Percentiles rank a stretch among this genome's conserved stretches.
These are phyloP conservation scores for Scaptodrosophila latifasciaeformis DNA, from an alignment of 2,888 invertebrate genomes.

Conservation along the genomic window DNA sequence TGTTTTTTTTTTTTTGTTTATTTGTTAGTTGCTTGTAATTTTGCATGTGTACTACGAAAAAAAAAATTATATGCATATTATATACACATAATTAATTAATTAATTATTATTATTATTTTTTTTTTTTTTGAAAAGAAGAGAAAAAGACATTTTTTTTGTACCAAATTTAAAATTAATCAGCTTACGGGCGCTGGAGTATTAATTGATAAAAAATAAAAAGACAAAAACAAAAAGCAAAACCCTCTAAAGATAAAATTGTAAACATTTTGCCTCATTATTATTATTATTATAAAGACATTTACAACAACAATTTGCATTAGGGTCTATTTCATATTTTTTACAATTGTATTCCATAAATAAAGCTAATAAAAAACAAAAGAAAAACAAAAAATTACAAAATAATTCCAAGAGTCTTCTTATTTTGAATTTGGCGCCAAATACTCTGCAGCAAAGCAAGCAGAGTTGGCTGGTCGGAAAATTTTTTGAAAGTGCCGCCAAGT, in stretches of 20 bases:
- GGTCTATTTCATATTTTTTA: constrained; percentile 53
- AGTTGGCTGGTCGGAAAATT: no score
- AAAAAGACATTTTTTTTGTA: not conserved
- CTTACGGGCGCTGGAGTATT: not conserved
- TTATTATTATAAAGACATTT: constrained; percentile 21
- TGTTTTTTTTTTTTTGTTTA: not conserved
- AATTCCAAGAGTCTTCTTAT: no score
- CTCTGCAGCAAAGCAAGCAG: no score
- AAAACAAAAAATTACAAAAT: no score
- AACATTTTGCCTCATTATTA: constrained; percentile 56
- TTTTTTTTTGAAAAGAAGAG: not conserved
- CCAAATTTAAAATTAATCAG: no score
- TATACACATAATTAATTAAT: not conserved
- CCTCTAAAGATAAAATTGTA: constrained; percentile 26
- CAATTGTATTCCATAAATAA: constrained; percentile 50
- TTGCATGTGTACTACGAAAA: not conserved
- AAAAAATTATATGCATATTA: not conserved
- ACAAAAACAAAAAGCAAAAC: not conserved
- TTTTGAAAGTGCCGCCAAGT: no score
- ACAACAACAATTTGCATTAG: constrained; percentile 20
- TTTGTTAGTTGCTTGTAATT: not conserved
- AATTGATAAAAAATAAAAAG: not conserved
- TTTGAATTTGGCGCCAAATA: no score
- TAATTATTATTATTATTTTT: not conserved
- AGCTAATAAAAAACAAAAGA: not conserved